Conservation (phyloP, 2,113 vertebrate species). For the Pantherophis guttatus region DNA sequence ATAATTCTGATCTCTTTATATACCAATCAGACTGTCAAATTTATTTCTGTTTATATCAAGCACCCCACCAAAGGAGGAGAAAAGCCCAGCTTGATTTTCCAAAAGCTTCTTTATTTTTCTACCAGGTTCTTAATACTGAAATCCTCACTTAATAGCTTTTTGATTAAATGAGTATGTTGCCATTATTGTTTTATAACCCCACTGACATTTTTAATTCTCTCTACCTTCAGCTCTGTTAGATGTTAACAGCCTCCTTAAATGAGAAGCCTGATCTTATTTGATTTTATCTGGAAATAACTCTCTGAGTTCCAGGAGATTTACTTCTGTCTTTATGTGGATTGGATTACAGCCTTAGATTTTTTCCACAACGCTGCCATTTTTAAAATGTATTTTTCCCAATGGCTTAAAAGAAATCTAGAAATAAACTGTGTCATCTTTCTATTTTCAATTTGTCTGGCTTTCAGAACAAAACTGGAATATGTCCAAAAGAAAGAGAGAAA, state of each 20-base stretch:
- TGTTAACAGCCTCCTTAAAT: background rate
- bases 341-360: background rate
- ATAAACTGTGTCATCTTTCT: background rate
- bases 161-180: conserved; percentile 8
- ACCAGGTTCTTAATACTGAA: conserved; percentile 28
- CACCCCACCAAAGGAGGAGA: background rate
- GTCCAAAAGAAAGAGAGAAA: background rate
- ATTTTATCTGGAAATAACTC: background rate
- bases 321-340: background rate
- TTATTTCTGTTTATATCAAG: conserved; percentile 13
- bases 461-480: background rate
- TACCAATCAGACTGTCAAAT: background rate
- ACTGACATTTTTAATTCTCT: conserved; percentile 18
- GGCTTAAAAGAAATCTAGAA: background rate
- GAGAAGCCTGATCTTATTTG: background rate
- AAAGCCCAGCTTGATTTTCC: background rate
- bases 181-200: conserved; percentile 1
- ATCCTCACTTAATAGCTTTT: conserved; percentile 23
- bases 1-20: conserved; percentile 20
- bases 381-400: background rate
- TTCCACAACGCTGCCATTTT: background rate
- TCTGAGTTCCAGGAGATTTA: background rate
- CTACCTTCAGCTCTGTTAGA: background rate
- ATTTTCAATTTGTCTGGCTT: background rate
- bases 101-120: background rate